phyloP scores from a whole-genome alignment of 2,113 vertebrate genomes.

The Urocolius indicus region DNA sequence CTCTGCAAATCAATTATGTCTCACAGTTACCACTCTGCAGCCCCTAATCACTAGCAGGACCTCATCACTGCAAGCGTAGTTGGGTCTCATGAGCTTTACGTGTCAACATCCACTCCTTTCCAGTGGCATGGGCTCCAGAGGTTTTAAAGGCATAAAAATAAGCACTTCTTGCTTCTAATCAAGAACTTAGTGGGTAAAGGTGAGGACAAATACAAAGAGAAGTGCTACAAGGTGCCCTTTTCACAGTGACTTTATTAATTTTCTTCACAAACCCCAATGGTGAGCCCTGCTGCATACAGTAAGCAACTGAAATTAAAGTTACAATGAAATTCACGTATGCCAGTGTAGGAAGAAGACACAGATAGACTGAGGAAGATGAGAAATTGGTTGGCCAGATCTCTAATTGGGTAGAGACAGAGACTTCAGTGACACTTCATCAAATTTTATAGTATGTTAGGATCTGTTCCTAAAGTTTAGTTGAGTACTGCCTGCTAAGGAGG shows the following conservation, averaged over 20 bases:
- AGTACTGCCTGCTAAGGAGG: background rate
- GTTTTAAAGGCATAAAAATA: background rate
- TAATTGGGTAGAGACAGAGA: background rate
- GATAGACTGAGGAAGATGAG: too few relatives aligned
- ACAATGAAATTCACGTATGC: background rate
- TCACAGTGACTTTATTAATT: accelerated
- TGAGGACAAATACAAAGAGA: background rate
- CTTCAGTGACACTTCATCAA: background rate
- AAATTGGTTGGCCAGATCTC: background rate
- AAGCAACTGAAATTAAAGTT: background rate
- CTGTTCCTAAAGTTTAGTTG: background rate
- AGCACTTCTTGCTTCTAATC: background rate
- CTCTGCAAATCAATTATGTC: background rate
- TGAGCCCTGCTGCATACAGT: background rate
- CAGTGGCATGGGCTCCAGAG: background rate
- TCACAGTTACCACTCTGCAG: background rate
- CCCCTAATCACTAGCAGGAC: background rate
- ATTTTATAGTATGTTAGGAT: background rate
- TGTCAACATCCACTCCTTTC: background rate
- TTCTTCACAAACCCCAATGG: background rate
- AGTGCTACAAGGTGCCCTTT: background rate
- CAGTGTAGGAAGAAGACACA: background rate
- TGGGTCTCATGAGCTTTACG: background rate
- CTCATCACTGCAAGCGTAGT: background rate
- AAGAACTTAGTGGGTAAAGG: background rate